phyloP scores from a whole-genome alignment of 1,140 invertebrate genomes.

The Dermatophagoides farinae region DNA sequence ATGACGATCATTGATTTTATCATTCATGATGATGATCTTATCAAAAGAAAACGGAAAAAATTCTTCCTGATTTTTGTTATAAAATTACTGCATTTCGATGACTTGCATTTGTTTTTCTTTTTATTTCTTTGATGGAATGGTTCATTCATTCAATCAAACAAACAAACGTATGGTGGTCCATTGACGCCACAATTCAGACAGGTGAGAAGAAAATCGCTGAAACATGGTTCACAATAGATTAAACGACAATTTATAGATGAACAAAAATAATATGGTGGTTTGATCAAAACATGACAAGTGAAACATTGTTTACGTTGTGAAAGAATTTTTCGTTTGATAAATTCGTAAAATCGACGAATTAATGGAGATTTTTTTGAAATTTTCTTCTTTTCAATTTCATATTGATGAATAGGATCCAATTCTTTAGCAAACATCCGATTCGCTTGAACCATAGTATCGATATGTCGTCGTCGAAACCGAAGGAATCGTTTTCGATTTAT shows the following conservation, averaged over 20 bases:
- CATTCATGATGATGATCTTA: no score
- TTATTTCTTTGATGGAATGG: no score
- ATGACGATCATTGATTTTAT: no score
- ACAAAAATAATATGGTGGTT: background rate
- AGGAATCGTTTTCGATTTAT: slow-evolving; percentile 22
- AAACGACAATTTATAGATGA: background rate
- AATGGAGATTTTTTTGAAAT: background rate
- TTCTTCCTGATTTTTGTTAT: no score
- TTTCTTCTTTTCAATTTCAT: background rate
- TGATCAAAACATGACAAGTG: background rate
- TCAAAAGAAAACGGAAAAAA: no score
- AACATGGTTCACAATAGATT: background rate
- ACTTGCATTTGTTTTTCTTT: no score
- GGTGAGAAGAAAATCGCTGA: background rate
- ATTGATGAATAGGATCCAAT: background rate
- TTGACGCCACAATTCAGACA: background rate
- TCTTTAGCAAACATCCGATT: background rate
- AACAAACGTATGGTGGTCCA: no score
- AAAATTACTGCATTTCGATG: no score
- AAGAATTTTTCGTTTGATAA: background rate
- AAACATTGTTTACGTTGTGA: background rate
- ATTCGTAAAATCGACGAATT: background rate
- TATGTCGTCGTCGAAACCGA: background rate
- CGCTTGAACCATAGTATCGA: background rate
- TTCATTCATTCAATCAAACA: no score